A percentile compares a stretch with the other conserved stretches of the same genome.
phyloP scores from a whole-genome alignment of 2,888 invertebrate genomes.

The Tipula lateralis region DNA sequence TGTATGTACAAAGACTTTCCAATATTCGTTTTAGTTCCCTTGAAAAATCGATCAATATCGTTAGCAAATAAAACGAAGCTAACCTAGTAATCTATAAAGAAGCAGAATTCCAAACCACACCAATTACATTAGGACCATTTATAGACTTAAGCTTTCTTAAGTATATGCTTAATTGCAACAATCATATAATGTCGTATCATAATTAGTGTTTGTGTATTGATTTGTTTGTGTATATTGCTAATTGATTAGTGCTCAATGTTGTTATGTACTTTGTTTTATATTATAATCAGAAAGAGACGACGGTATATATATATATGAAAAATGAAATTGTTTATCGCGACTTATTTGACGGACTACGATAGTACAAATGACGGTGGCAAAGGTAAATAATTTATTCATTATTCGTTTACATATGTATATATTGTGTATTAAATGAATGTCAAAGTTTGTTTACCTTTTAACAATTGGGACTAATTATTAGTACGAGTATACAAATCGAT shows the following conservation, averaged over 20 bases:
- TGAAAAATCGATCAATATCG: not conserved
- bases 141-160: not conserved
- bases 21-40: not conserved
- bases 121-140: not conserved
- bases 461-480: not conserved
- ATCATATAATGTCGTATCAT: not conserved
- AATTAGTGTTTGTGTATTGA: not conserved
- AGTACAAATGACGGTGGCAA: not conserved
- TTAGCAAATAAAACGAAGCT: not conserved
- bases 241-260: not conserved
- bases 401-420: not conserved
- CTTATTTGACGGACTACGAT: not conserved
- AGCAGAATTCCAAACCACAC: not conserved
- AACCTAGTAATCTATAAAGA: not conserved
- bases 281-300: not conserved
- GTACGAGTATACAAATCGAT: not conserved
- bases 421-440: not conserved
- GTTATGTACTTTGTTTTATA: not conserved
- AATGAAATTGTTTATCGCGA: not conserved
- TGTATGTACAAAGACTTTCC: not conserved
- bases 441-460: not conserved
- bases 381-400: not conserved
- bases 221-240: not conserved
- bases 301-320: not conserved
- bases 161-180: not conserved